Evolutionary conservation across 2,797 vertebrate species (phyloP).

Genomic region (Morus bassanus): DNA sequence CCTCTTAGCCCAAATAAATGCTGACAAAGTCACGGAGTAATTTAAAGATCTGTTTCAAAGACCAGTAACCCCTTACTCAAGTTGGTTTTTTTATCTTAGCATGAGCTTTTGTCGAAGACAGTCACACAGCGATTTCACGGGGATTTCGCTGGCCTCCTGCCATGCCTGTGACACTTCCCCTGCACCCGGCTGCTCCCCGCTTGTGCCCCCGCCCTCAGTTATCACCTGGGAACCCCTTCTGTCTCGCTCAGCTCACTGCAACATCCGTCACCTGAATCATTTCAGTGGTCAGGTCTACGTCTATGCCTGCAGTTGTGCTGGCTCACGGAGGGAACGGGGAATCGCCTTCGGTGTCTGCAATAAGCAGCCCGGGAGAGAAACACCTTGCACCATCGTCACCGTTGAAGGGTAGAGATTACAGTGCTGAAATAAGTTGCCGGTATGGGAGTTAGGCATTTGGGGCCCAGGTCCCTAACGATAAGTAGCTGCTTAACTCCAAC

Average conservation of each 20-base stretch:
- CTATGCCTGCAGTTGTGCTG: too few relatives aligned
- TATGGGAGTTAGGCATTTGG: not conserved
- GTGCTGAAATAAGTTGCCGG: not conserved
- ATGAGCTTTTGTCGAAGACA: not conserved
- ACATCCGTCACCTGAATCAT: not conserved
- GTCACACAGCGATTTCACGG: not conserved
- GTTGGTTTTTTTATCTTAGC: not conserved
- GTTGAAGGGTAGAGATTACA: not conserved
- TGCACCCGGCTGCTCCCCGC: accelerated
- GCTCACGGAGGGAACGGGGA: not conserved
- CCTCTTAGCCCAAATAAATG: not conserved
- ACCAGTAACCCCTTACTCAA: not conserved
- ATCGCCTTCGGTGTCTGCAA: accelerated
- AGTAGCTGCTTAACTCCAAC: not conserved
- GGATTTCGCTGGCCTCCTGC: not conserved
- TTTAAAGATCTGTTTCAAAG: not conserved
- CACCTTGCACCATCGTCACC: not conserved
- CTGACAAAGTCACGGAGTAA: not conserved
- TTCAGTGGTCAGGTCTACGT: not conserved
- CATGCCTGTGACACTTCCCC: accelerated
- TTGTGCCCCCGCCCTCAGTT: not conserved
- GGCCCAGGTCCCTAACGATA: not conserved
- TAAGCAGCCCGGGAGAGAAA: not conserved
- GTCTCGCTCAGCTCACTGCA: not conserved
- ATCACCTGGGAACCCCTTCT: not conserved